Conservation (phyloP, 2,113 vertebrate species). For the Boleophthalmus pectinirostris region DNA sequence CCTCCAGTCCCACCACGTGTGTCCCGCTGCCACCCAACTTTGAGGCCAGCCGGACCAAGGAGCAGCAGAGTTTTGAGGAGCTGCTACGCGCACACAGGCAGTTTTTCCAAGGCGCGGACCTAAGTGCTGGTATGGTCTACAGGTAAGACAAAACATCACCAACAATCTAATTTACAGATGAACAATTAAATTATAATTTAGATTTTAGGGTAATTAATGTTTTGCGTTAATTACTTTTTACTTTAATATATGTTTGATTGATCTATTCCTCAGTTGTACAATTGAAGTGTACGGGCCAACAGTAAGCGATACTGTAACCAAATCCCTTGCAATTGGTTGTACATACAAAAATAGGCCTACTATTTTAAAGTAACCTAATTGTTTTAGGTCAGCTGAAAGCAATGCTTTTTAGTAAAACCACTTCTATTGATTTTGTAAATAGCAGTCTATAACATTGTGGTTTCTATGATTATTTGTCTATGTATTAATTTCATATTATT, state of each 20-base stretch:
- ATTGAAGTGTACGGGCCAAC: no score
- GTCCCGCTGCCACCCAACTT: constrained; percentile 23
- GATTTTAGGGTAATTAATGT: neutral
- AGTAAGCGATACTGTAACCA: no score
- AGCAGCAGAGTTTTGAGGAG: constrained; percentile 39
- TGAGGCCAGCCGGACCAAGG: constrained; percentile 31
- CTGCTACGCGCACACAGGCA: constrained; percentile 33
- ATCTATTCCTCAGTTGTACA: no score
- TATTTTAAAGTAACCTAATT: neutral
- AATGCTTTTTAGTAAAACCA: no score
- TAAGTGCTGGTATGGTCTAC: constrained; percentile 59
- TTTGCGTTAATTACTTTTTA: neutral
- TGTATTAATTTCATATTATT: neutral
- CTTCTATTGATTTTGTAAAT: no score
- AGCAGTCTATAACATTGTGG: no score
- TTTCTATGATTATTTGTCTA: no score
- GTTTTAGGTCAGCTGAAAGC: neutral
- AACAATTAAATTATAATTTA: neutral
- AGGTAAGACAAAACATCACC: constrained; percentile 53
- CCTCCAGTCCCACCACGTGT: constrained; percentile 44
- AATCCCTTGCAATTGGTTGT: no score
- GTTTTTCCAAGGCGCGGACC: constrained; percentile 33
- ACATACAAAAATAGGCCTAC: no score
- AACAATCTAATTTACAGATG: neutral
- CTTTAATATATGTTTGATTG: no score